Conservation (phyloP, 1,140 invertebrate genomes). For the Brachystomella parvula region DNA sequence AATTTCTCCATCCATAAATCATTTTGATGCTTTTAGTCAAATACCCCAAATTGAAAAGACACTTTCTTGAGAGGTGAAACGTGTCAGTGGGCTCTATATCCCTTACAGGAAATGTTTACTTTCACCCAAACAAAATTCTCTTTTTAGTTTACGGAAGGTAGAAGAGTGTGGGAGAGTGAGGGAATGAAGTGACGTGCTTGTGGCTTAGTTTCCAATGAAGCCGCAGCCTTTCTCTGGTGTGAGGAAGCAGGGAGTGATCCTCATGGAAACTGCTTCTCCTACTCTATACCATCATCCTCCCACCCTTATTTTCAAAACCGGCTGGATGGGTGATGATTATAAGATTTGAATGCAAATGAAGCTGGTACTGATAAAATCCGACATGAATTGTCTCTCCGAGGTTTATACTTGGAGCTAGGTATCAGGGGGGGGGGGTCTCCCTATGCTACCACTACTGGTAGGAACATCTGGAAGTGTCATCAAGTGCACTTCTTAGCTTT, state of each 20-base stretch:
- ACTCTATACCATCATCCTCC: not conserved
- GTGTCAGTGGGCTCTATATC: too few species aligned
- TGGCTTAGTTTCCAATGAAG: not conserved
- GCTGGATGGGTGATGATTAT: conserved; percentile 12
- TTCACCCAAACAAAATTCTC: too few species aligned
- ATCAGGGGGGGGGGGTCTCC: too few species aligned
- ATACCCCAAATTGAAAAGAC: too few species aligned
- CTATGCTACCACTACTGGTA: too few species aligned
- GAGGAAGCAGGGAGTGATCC: not conserved
- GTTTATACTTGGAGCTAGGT: not conserved
- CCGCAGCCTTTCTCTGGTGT: not conserved
- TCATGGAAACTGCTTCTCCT: not conserved
- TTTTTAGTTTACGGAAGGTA: too few species aligned
- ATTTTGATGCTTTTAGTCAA: not conserved
- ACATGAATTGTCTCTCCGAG: not conserved
- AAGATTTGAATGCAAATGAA: conserved; percentile 14
- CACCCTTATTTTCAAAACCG: not conserved
- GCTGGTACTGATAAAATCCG: not conserved
- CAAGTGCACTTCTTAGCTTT: conserved; percentile 18
- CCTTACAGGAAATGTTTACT: too few species aligned
- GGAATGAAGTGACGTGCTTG: not conserved
- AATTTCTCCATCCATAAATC: not conserved
- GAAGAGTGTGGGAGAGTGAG: not conserved
- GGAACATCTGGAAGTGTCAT: conserved; percentile 15
- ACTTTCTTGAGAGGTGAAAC: too few species aligned